Evolutionary conservation across 2,888 invertebrate genomes (phyloP), one percentile per base, ranked within the genome.

Genomic region (Myopa testacea): DNA sequence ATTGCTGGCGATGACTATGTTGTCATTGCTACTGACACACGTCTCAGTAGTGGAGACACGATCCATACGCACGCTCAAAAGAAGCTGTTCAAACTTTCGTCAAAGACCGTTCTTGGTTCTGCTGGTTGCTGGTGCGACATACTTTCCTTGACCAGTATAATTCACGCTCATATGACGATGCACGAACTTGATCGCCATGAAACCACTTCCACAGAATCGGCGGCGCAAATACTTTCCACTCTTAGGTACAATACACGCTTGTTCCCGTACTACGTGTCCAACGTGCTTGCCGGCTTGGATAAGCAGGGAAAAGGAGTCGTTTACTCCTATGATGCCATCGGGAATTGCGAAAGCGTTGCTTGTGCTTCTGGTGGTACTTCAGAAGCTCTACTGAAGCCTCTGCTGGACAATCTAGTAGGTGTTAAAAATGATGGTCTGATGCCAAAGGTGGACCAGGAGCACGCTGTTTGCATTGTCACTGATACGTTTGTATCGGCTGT

Each of bases 51-150:
- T 80, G 98, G 98, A 0, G 98, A 95, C 89, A 93, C 94, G 4
- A 98, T 98, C 85, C 95, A 96, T 85, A 95, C 97, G 0, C 92
- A 98, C 60, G 93, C 96, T 77, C 96, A 96, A 87, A 94, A 95
- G 81, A 98, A 98, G 89, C 90, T 98, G 12, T 97, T 97, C 86
- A 91, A 92, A 81, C 89, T 98, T 82, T 95, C 97, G 0, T 90
- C 93, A 0, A 93, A 92, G 71, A 97, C 98, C 0, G 94, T 99
- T 58, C 91, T 99, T n/a, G 98, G 96, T 0, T 96, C 96, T 76
- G 94, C 96, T 37, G 99, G 99, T 34, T 99, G 99, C 89, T 98
- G 99, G 96, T 98, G 98, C 86, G 99, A 99, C 90, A 96, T 96
- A 5, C 90, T 98, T 26, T 96, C 98, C 0, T 91, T 99, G 70